phyloP scores from a whole-genome alignment of 2,113 vertebrate species.

The Sylvia atricapilla region DNA sequence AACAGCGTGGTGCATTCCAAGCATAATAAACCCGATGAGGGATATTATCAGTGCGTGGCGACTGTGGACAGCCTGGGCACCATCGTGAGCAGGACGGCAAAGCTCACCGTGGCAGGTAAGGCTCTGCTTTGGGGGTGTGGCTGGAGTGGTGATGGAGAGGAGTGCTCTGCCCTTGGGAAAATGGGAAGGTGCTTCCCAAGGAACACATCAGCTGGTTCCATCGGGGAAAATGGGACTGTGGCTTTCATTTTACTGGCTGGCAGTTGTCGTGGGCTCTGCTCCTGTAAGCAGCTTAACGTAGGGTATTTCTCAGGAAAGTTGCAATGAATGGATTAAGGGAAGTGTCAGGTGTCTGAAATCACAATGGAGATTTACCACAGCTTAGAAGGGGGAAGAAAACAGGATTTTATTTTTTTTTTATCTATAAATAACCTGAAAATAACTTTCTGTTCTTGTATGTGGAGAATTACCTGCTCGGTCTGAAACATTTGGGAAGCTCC shows the following conservation, averaged over 20 bases:
- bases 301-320: neutral
- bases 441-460: neutral
- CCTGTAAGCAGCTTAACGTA: neutral
- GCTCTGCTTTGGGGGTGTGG: neutral
- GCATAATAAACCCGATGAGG: constrained; percentile 96
- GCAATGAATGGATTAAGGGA: neutral
- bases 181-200: neutral
- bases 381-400: neutral
- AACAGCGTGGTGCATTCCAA: constrained; percentile 91
- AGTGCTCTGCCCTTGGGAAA: neutral
- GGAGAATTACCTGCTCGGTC: neutral
- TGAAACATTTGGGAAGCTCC: neutral
- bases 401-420: neutral
- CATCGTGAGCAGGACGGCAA: constrained; percentile 90
- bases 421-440: neutral
- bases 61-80: constrained; percentile 92
- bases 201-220: rapidly evolving
- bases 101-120: constrained; percentile 89
- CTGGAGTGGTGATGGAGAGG: rapidly evolving
- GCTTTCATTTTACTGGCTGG: neutral
- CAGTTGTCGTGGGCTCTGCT: neutral
- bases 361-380: neutral
- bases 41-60: constrained; percentile 93
- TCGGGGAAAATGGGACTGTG: neutral
- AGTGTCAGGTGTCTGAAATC: neutral